A percentile compares a stretch with the other conserved stretches of the same genome.
phyloP scores from a whole-genome alignment of 2,113 vertebrate species.

The Sceloporus tristichus region DNA sequence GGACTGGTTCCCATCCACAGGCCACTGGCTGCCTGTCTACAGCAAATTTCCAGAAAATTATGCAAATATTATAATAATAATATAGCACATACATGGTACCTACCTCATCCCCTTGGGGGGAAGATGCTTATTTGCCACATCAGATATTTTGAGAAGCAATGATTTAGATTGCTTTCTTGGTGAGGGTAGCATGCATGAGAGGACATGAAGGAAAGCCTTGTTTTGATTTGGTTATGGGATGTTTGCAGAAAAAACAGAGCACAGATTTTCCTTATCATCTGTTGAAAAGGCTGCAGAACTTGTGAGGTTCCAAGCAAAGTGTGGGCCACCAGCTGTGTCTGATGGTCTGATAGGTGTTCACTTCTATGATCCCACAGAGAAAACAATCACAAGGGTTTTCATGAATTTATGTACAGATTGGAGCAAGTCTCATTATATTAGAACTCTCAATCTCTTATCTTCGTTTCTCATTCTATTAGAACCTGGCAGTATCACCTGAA shows the following conservation, averaged over 20 bases:
- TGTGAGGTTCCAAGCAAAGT: neutral
- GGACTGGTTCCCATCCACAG: no score
- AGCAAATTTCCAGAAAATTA: no score
- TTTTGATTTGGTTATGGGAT: neutral
- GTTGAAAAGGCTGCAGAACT: neutral
- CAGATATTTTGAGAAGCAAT: no score
- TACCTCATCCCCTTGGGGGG: no score
- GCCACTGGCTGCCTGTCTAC: no score
- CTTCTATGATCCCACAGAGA: neutral
- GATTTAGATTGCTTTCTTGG: neutral
- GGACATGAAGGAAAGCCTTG: neutral
- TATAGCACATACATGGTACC: no score
- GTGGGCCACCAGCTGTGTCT: neutral
- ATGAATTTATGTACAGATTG: neutral
- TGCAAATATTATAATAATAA: no score
- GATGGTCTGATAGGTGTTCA: neutral
- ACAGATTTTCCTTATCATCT: neutral
- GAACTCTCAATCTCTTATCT: no score
- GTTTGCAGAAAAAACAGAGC: neutral
- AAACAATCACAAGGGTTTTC: neutral
- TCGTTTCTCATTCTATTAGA: no score
- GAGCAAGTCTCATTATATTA: no score
- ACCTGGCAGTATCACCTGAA: no score
- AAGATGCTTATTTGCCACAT: neutral
- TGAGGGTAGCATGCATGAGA: neutral